Conservation (phyloP, 2,797 vertebrate genomes). For the Naso thynnoides region DNA sequence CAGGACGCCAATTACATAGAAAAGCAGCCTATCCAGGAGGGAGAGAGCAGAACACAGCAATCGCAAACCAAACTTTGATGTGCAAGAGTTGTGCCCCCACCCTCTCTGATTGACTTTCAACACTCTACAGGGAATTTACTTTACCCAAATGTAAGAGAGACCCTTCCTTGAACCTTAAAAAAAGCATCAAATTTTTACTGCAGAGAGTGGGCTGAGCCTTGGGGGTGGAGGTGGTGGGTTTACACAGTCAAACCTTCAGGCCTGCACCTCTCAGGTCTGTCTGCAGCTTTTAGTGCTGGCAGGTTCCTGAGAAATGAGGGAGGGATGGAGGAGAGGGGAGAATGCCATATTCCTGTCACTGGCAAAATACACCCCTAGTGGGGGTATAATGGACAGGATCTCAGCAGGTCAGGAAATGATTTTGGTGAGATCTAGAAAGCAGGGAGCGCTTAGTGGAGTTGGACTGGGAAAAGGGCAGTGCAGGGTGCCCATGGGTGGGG, state of each 20-base stretch:
- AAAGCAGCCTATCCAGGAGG: conserved; percentile 2
- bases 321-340: conserved; percentile 65
- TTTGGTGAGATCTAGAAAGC: conserved; percentile 73
- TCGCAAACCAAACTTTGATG: conserved; percentile 60
- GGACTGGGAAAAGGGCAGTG: conserved; percentile 43
- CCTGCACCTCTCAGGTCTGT: conserved; percentile 72
- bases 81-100: conserved; percentile 66
- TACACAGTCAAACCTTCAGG: conserved; percentile 72
- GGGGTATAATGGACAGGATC: conserved; percentile 81
- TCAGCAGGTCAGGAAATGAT: conserved; percentile 80
- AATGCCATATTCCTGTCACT: conserved; percentile 85
- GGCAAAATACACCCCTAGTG: conserved; percentile 81
- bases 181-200: conserved; percentile 85
- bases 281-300: conserved; percentile 77
- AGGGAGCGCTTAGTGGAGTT: conserved; percentile 3
- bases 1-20: conserved; percentile 36
- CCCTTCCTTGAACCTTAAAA: conserved; percentile 85
- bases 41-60: conserved; percentile 47
- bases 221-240: conserved; percentile 48
- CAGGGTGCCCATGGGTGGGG: conserved; percentile 64
- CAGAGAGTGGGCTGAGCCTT: conserved; percentile 57
- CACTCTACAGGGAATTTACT: conserved; percentile 77
- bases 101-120: conserved; percentile 83
- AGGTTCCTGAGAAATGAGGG: conserved; percentile 69
- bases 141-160: conserved; percentile 75